Conservation (phyloP, 2,888 invertebrate species). For the Nephrocerus scutellatus region DNA sequence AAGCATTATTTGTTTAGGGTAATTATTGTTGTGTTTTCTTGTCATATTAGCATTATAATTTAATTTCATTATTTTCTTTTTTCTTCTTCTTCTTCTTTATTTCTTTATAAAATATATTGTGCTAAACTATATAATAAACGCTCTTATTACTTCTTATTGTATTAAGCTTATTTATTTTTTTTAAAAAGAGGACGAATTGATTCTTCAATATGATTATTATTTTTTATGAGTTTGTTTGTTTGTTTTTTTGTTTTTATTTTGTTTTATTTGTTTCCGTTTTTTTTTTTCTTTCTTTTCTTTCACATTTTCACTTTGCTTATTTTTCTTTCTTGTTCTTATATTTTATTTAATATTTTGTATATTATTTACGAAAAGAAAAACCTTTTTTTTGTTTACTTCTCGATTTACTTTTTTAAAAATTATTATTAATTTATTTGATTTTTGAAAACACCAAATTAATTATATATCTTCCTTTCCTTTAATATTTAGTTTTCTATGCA, state of each 20-base stretch:
- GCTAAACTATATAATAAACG: constrained; percentile 25
- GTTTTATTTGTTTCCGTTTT: constrained; percentile 17
- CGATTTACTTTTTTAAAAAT: too few relatives aligned
- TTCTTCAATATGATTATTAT: constrained; percentile 24
- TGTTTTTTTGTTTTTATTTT: constrained; percentile 17
- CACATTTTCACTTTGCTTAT: constrained; percentile 10
- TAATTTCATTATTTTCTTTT: constrained; percentile 12
- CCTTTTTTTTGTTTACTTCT: too few relatives aligned
- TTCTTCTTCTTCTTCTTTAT: constrained; percentile 15
- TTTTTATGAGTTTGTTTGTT: constrained; percentile 13
- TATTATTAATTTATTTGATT: too few relatives aligned
- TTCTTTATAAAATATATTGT: constrained; percentile 25
- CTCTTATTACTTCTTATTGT: constrained; percentile 22
- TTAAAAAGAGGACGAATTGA: constrained; percentile 24
- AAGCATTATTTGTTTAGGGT: constrained; percentile 7
- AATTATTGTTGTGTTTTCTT: constrained; percentile 12
- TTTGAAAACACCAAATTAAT: too few relatives aligned
- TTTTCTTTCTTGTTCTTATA: constrained; percentile 10
- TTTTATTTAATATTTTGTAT: constrained; percentile 18
- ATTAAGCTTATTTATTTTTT: constrained; percentile 24
- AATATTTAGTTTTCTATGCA: too few relatives aligned
- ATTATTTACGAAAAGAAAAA: constrained; percentile 9
- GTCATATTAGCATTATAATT: constrained; percentile 14
- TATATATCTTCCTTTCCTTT: too few relatives aligned
- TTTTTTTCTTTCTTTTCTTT: constrained; percentile 13